Evolutionary conservation across 2,797 vertebrate species (phyloP), one percentile per base, ranked within the genome.

Genomic region (Australoheros facetus): DNA sequence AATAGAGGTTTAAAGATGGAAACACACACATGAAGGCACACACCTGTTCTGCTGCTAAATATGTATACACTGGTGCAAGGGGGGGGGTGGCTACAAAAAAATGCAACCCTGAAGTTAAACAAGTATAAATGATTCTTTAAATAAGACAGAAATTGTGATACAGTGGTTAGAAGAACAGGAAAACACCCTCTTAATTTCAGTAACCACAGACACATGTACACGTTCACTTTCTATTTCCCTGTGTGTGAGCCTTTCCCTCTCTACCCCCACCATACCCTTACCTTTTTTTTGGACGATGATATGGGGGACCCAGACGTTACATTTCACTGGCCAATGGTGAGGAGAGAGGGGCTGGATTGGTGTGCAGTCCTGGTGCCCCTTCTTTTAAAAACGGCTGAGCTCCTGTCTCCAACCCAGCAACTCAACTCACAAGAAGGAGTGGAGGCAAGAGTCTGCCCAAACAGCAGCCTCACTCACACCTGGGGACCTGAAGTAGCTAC

Each of bases 271-370:
- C 78, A 77, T 88, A 85, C 87, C 83, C 78, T 92, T 81, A 89
- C 90, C 88, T 91, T 89, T 87, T 91, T 88, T 87, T 37, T 88
- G 91, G 92, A 91, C 85, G 80, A 91, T 85, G 90, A 94, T 94
- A 91, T 90, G 86, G 85, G 93, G 92, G 91, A 93, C 92, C 89
- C 93, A 95, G 92, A 95, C 95, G 93, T 95, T 93, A 76, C 78
- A 74, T 79, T 82, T 73, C 76, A 88, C 85, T 93, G 94, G 90
- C 96, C 96, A 96, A 96, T 96, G 90, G 93, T 53, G 90, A 92
- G 89, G 83, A 83, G 91, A 90, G 91, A 94, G 95, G 95, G 96
- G 95, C 91, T 84, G 95, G 95, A 92, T 94, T 92, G 94, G 94
- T 93, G 87, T 85, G 86, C 60, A 82, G 85, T 94, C 85, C 75